Evolutionary conservation across 2,888 invertebrate genomes (phyloP), one percentile per base, ranked within the genome.

Genomic region (Emesis russula): DNA sequence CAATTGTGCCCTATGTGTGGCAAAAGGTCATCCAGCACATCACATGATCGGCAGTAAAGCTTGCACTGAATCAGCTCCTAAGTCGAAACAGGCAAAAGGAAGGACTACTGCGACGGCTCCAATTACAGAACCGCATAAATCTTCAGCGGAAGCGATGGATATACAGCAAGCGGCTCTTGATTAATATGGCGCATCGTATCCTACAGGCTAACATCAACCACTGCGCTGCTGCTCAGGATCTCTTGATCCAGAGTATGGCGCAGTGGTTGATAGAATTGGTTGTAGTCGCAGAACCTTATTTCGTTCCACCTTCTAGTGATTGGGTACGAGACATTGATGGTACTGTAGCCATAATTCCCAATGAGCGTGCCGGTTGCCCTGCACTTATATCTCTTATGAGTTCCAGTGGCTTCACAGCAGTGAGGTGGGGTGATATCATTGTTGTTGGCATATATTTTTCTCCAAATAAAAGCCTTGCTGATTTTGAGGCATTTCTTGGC

Each of bases 1-100:
- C 1, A 83, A 85, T 13, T 92, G 91, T 41, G 15, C 80, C 0
- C 2, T 91, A 0, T 93, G 92, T 41, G 82, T 85, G 13, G 86
- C 68, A 5, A 53, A 80, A 3, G 63, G 74, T 0, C 80, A 38
- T 41, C 81, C 90, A 0, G 76, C 91, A 0, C 81, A 73, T 3
- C 90, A 89, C 33, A 53, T 1, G 2, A 9, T 90, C 25, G 86
- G 85, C 4, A 58, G 83, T n/a, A 83, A 75, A 36, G 18, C 25
- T 9, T 81, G 84, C 38, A 38, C 76, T n/a, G 44, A 75, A n/a
- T 41, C 41, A 9, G 2, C 13, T 48, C 48, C 48, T 4, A 15
- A 48, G 9, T 38, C 73, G 15, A 15, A 13, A 3, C 25, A 2
- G 4, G 18, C 9, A 70, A 41, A 25, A 5, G 25, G 4, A 66